Percentiles rank a stretch among this genome's conserved stretches.
phyloP scores from a whole-genome alignment of 2,113 vertebrate species.

The Micromys minutus region DNA sequence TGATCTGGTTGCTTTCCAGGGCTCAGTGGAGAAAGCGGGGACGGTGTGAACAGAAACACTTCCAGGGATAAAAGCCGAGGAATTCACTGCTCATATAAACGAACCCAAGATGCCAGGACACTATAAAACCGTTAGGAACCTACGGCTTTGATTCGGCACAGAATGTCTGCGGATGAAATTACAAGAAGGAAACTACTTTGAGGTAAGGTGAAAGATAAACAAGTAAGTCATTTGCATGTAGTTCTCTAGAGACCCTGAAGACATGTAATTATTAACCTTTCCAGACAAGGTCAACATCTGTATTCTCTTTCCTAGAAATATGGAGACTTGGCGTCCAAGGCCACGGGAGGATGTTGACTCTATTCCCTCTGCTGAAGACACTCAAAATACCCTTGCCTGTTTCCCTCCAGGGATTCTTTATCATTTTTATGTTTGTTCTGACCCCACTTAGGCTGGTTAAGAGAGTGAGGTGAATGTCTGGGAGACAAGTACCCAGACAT shows the following conservation, averaged over 20 bases:
- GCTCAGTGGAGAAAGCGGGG: neutral
- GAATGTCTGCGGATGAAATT: neutral
- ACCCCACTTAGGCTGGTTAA: neutral
- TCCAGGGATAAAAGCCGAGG: neutral
- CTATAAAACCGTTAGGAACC: neutral
- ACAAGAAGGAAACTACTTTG: neutral
- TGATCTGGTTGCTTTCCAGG: neutral
- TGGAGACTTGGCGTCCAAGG: neutral
- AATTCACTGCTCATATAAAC: neutral
- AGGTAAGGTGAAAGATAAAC: neutral
- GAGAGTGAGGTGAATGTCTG: neutral
- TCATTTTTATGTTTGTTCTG: neutral
- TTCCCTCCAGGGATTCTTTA: neutral
- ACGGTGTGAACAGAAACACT: neutral
- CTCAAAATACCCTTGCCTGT: neutral
- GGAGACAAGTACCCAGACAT: neutral
- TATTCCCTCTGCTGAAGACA: neutral
- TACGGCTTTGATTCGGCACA: neutral
- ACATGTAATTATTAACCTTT: neutral
- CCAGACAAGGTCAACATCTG: neutral
- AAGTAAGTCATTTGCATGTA: neutral
- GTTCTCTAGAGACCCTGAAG: neutral
- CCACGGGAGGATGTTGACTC: neutral
- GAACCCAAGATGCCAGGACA: neutral
- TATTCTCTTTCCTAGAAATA: slow-evolving; percentile 38